These are phyloP conservation scores for Catamblyrhynchus diadema DNA, from an alignment of 2,797 vertebrate species.

Conservation along the genomic window DNA sequence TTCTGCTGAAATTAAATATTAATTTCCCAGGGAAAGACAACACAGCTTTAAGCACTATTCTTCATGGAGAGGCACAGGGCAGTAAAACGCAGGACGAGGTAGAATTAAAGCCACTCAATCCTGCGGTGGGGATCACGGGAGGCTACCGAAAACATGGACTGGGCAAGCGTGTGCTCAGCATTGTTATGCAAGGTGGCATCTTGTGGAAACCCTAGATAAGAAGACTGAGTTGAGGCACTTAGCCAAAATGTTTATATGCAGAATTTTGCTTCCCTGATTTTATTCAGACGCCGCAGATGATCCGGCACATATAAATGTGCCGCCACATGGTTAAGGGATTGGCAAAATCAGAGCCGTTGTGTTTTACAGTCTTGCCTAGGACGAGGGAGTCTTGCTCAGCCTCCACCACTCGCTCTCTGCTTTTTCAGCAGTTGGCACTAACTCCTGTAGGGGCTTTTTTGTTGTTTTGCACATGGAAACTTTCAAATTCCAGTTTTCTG, in stretches of 20 bases:
- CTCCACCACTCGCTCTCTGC: slow-evolving; percentile 36
- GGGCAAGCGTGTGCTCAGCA: slow-evolving; percentile 34
- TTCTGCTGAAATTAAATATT: slow-evolving; percentile 35
- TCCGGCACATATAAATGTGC: slow-evolving; percentile 55
- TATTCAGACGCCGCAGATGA: slow-evolving; percentile 66
- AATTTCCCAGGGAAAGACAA: slow-evolving; percentile 8
- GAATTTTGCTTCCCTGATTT: slow-evolving; percentile 70
- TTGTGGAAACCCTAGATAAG: slow-evolving; percentile 60
- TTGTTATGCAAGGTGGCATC: slow-evolving; percentile 62
- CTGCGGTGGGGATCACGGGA: neutral
- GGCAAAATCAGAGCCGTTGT: slow-evolving; percentile 58
- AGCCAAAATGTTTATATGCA: slow-evolving; percentile 69
- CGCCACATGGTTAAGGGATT: slow-evolving; percentile 54
- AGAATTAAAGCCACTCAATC: neutral
- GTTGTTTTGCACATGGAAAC: slow-evolving; percentile 56
- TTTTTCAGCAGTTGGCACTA: slow-evolving; percentile 59
- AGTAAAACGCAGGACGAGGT: neutral
- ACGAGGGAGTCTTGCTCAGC: slow-evolving; percentile 47
- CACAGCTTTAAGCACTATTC: neutral
- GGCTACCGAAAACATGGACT: slow-evolving; percentile 7
- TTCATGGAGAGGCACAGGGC: neutral
- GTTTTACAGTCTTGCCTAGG: slow-evolving; percentile 53
- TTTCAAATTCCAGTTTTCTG: slow-evolving; percentile 20
- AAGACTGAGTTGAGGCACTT: slow-evolving; percentile 54
- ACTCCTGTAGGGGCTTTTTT: slow-evolving; percentile 57